Evolutionary conservation across 2,888 invertebrate species (phyloP), one percentile per base, ranked within the genome.

Genomic region (Drosophila quinaria): DNA sequence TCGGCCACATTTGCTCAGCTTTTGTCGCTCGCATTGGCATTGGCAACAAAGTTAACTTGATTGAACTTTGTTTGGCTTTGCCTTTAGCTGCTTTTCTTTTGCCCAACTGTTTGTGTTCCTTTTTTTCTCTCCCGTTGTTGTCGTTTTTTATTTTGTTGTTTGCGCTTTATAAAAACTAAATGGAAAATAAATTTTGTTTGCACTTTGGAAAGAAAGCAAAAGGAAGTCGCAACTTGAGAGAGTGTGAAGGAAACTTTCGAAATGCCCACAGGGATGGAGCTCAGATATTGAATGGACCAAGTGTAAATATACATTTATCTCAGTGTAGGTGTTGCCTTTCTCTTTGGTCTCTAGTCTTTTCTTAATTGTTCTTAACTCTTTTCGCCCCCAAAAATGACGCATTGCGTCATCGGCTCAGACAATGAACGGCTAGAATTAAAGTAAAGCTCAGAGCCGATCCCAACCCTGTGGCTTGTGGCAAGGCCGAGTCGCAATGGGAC

Each of bases 121-220:
- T 64, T 56, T 47, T 56, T 2, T 19, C 6, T 47, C 46, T 35
- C 55, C 5, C 3, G 68, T 52, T 55, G 59, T 54, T 54, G 51
- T 49, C 58, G 60, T 50, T 50, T 58, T 61, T 61, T 44, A 68
- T 55, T 74, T 62, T 80, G 74, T 68, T 83, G 80, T 75, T 82
- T 79, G 78, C 76, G 78, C 82, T 85, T 73, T 82, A 78, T 74
- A 83, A 80, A 75, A 84, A 85, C 81, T 86, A 83, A 87, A 86
- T 85, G 85, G 82, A 87, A 85, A 82, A 85, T 87, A 85, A 87
- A 87, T 85, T 86, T 85, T 85, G 87, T 87, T 85, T 86, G 87
- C 85, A 81, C 87, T 85, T 81, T 72, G 82, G 63, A 62, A 77
- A 74, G 62, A 78, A 75, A 67, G 64, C 56, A 61, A 74, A 72